These are phyloP conservation scores for Phaonia tiefii DNA, from an alignment of 2,888 invertebrate species.

Conservation along the genomic window DNA sequence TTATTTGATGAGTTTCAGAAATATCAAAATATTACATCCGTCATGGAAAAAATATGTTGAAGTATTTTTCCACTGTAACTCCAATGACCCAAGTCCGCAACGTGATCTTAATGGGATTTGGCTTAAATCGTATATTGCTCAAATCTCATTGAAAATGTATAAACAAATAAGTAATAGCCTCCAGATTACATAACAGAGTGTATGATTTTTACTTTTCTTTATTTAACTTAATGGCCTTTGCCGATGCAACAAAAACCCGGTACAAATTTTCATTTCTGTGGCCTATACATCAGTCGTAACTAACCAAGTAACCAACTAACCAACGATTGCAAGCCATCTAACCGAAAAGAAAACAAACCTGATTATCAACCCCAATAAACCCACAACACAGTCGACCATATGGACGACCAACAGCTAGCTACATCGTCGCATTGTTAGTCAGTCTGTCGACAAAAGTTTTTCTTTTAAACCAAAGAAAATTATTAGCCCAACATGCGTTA, in stretches of 20 bases:
- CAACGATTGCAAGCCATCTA: background rate
- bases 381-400: background rate
- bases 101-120: no score
- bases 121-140: no score
- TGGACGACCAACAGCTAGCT: background rate
- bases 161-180: background rate
- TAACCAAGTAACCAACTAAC: conserved; percentile 8
- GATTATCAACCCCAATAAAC: conserved; percentile 16
- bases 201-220: conserved; percentile 12
- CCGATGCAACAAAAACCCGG: background rate
- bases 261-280: conserved; percentile 62
- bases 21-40: no score
- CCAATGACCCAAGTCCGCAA: no score
- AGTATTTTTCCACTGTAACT: no score
- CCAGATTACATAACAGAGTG: conserved; percentile 4
- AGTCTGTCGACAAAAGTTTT: background rate
- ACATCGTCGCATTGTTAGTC: background rate
- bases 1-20: no score
- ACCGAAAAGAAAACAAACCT: conserved; percentile 31
- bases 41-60: no score
- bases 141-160: no score
- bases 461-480: conserved; percentile 13
- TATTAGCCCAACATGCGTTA: background rate
- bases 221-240: conserved; percentile 20
- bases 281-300: conserved; percentile 43